These are phyloP conservation scores for Galagoides demidoff DNA, from an alignment of 2,797 vertebrate species.

Conservation along the genomic window DNA sequence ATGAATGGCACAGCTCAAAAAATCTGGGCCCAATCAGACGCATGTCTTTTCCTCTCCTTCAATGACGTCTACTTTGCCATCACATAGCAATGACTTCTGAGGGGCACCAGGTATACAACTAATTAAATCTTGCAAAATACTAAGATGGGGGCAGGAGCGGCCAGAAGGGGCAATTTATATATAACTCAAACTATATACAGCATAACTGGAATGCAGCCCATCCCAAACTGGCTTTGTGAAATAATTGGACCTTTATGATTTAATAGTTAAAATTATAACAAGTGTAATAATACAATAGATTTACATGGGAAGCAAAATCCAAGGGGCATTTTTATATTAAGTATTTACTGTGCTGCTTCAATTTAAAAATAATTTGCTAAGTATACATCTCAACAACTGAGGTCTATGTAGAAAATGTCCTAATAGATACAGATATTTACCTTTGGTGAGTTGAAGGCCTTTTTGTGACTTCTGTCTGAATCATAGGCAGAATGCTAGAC, in stretches of 20 bases:
- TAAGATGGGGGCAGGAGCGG: constrained; percentile 75
- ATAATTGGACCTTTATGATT: constrained; percentile 85
- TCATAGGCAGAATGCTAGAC: constrained; percentile 74
- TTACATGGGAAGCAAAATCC: constrained; percentile 76
- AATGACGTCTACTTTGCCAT: constrained; percentile 67
- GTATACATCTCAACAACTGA: constrained; percentile 83
- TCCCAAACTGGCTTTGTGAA: constrained; percentile 85
- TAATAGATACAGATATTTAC: constrained; percentile 84
- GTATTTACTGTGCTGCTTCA: constrained; percentile 82
- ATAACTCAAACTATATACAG: constrained; percentile 88
- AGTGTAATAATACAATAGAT: constrained; percentile 76
- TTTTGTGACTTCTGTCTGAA: constrained; percentile 81
- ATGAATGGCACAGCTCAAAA: constrained; percentile 65
- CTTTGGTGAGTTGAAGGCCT: constrained; percentile 87
- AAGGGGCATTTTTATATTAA: constrained; percentile 78
- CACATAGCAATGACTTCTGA: constrained; percentile 69
- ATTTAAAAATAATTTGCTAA: constrained; percentile 85
- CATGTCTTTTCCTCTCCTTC: constrained; percentile 49
- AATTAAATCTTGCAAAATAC: constrained; percentile 85
- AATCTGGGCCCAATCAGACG: constrained; percentile 51
- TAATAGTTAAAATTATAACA: constrained; percentile 78
- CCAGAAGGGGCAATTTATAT: constrained; percentile 83
- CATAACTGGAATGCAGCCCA: constrained; percentile 88
- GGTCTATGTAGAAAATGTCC: constrained; percentile 83
- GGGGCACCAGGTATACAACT: constrained; percentile 84